phyloP scores from a whole-genome alignment of 92 coral and sea anemone genomes.

The Blastomussa wellsi region DNA sequence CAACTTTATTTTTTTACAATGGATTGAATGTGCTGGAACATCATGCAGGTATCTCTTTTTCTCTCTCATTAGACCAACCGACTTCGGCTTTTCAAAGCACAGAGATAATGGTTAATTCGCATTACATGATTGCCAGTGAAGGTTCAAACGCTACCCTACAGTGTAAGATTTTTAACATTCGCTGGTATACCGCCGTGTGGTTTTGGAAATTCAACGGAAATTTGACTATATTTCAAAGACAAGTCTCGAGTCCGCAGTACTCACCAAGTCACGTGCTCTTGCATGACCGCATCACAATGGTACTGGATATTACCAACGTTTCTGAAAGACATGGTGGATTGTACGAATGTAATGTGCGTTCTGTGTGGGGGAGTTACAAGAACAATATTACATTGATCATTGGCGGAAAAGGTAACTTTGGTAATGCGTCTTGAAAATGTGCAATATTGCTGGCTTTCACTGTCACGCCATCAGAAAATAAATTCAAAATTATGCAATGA shows the following conservation, averaged over 20 bases:
- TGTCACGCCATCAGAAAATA: too few species aligned
- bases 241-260: neutral
- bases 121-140: neutral
- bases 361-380: too few species aligned
- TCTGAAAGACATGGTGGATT: constrained; percentile 27
- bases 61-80: neutral
- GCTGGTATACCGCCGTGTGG: neutral
- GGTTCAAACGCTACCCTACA: constrained; percentile 19
- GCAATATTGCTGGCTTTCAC: too few species aligned
- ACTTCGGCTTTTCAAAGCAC: neutral
- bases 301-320: constrained; percentile 22
- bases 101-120: constrained; percentile 1
- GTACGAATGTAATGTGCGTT: neutral
- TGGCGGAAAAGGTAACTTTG: constrained; percentile 37
- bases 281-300: neutral
- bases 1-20: too few species aligned
- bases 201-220: constrained; percentile 16
- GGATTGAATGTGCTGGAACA: too few species aligned
- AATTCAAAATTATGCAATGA: too few species aligned
- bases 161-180: neutral
- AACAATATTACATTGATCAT: constrained; percentile 13
- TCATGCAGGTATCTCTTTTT: neutral
- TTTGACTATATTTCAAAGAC: neutral
- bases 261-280: neutral
- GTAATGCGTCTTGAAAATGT: too few species aligned